Evolutionary conservation across 2,113 vertebrate genomes (phyloP).

Genomic region (Beaufortia kweichowensis): DNA sequence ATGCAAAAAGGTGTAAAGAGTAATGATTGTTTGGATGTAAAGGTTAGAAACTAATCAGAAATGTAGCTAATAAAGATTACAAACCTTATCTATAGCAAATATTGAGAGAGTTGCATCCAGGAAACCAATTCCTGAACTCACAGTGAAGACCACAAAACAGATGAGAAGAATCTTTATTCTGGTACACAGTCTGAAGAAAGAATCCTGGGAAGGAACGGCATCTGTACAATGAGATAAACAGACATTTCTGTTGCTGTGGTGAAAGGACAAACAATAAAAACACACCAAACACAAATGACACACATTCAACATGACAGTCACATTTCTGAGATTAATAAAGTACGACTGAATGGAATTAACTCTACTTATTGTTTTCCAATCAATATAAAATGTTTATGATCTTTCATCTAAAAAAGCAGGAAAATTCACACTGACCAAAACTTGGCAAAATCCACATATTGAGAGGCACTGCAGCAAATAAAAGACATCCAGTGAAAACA

Average conservation of each 20-base stretch:
- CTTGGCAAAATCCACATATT: conserved; percentile 85
- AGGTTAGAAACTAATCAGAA: too few species aligned
- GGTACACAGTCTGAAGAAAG: conserved; percentile 81
- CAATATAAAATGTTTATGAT: too few species aligned
- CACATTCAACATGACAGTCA: not conserved
- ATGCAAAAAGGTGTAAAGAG: too few species aligned
- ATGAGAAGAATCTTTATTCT: conserved; percentile 79
- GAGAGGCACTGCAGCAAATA: conserved; percentile 85
- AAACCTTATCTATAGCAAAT: conserved; percentile 84
- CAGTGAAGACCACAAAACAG: conserved; percentile 78
- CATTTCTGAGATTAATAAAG: too few species aligned
- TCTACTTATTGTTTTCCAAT: too few species aligned
- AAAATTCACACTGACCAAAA: conserved; percentile 74
- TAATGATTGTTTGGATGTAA: too few species aligned
- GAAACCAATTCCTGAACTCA: conserved; percentile 86
- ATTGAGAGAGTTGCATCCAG: conserved; percentile 90
- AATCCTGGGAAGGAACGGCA: conserved; percentile 73
- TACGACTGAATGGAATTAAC: not conserved
- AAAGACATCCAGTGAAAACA: conserved; percentile 81
- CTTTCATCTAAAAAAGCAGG: too few species aligned
- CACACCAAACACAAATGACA: not conserved
- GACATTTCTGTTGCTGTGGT: conserved; percentile 4
- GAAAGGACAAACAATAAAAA: not conserved
- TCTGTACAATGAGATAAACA: conserved; percentile 68
- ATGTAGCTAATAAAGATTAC: not conserved